Evolutionary conservation across 2,888 invertebrate genomes (phyloP), one percentile per base, ranked within the genome.

Genomic region (Autographa gamma): DNA sequence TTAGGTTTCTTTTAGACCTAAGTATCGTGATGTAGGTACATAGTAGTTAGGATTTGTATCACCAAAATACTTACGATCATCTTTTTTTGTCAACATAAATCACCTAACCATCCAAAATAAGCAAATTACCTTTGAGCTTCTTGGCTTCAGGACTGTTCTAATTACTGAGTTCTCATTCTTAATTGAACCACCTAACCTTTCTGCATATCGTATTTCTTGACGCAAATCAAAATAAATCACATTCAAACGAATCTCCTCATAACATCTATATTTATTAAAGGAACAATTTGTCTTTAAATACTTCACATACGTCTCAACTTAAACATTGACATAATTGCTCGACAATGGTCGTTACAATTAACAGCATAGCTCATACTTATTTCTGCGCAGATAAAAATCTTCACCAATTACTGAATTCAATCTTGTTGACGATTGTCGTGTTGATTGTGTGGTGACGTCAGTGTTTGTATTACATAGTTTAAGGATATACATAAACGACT

Each of bases 341-440:
- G 34, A 71, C 80, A 81, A 75, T 84, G 64, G 34, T 58, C 63
- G 65, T 58, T 60, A 32, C 73, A 84, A 83, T 81, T 85, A 84
- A 72, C 74, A 38, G 54, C 60, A 52, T 62, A n/a, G 73, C 69
- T 85, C 85, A 80, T 72, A 62, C 66, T 74, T 81, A 78, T 80
- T 82, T 80, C 32, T 73, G 80, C 31, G 56, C 32, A 11, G 76
- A 83, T 84, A 80, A 84, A 81, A 83, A 82, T 80, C 80, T 68
- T 73, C 61, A 61, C 31, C 82, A 77, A 82, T 77, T 80, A 72
- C 67, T 72, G 41, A 74, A 82, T 81, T 80, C 72, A 58, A 71
- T 34, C 43, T 64, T 59, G 68, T 76, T 64, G 32, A 18, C 58
- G 60, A 62, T 61, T 38, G 56, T 66, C 63, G 71, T 62, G 80